phyloP scores from a whole-genome alignment of 2,797 vertebrate genomes.

The Uromys caudimaculatus region DNA sequence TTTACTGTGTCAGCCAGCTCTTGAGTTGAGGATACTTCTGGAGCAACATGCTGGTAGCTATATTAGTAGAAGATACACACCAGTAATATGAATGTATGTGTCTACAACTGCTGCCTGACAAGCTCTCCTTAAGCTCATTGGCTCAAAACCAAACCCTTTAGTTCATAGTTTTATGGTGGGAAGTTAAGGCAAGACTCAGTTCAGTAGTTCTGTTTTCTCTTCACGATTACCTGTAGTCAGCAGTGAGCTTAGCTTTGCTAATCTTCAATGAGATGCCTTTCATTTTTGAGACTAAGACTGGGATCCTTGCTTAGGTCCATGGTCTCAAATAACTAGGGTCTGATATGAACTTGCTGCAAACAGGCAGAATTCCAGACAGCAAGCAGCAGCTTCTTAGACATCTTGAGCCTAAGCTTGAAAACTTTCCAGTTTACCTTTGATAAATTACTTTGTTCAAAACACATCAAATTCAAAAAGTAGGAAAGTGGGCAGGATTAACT shows the following conservation, averaged over 20 bases:
- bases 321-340: not conserved
- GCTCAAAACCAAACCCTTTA: not conserved
- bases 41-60: not conserved
- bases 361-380: not conserved
- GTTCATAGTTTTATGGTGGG: not conserved
- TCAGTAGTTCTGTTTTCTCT: not conserved
- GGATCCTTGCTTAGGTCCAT: not conserved
- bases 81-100: not conserved
- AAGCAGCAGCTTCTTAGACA: not conserved
- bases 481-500: not conserved
- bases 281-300: not conserved
- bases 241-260: not conserved
- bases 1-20: not conserved
- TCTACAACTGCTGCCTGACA: not conserved
- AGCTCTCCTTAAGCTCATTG: not conserved
- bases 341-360: not conserved
- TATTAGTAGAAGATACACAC: not conserved
- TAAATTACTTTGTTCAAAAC: not conserved
- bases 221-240: not conserved
- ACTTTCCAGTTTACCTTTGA: not conserved
- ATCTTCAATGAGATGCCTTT: not conserved
- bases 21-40: not conserved
- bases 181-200: not conserved
- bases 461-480: not conserved
- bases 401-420: not conserved